Evolutionary conservation across 1,140 invertebrate genomes (phyloP), one percentile per base, ranked within the genome.

Genomic region (Cepaea nemoralis): DNA sequence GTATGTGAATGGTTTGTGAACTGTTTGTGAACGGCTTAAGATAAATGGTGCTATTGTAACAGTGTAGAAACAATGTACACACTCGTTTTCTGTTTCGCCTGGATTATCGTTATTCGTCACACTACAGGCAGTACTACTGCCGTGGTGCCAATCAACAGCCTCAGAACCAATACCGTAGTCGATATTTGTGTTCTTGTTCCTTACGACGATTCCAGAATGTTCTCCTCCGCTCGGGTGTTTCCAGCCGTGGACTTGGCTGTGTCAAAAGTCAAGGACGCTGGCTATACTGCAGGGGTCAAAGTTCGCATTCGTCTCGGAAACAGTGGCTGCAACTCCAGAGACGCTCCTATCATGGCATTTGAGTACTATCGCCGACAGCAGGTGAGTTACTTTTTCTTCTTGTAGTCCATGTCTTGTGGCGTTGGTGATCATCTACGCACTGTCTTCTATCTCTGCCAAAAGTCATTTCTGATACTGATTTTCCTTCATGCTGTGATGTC

Each of bases 291-390:
- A 2, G 70, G 63, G 24, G 42, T 83, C 19, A 48, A 50, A 42
- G 39, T 91, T 12, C 69, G 82, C 19, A 80, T 91, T 0, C 83
- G 79, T 3, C 90, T 86, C 42, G 79, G 77, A n/a, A 89, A 92
- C 75, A 87, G 88, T 0, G 83, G 88, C 5, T 92, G 92, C 74
- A 90, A 88, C 37, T 86, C 87, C 48, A 85, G 86, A n/a, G 74
- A 87, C 24, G 90, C 90, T 0, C 90, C 91, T 0, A 82, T 91
- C 0, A 83, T 85, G 24, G 91, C 91, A 0, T 85, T 91, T 39
- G 83, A 87, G 55, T 84, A 88, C 27, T 87, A 87, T 80, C 84
- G 87, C 59, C 77, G 86, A 22, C 81, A 85, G 31, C 69, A 50
- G 48, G 86, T 82, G n/a, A 66, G 75, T 2, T n/a, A n/a, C 40